Conservation (phyloP, 2,113 vertebrate genomes). For the Arizona elegans region DNA sequence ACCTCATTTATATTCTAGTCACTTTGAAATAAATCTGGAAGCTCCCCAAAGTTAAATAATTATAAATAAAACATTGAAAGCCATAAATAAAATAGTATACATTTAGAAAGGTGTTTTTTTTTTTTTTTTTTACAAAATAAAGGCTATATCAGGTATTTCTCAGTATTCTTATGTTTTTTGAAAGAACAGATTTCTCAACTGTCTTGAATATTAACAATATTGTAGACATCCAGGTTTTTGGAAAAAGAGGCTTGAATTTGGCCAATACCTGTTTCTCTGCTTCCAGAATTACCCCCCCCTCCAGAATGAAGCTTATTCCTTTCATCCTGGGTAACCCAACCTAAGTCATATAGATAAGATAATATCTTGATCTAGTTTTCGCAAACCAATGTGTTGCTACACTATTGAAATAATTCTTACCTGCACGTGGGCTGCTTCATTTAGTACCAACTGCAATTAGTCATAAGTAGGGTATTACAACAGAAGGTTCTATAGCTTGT, state of each 20-base stretch:
- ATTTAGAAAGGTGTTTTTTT: neutral
- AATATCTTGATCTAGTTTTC: neutral
- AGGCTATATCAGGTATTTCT: neutral
- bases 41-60: neutral
- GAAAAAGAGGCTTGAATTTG: neutral
- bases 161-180: neutral
- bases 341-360: neutral
- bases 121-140: neutral
- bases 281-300: rapidly evolving
- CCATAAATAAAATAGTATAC: neutral
- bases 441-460: neutral
- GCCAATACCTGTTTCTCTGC: neutral
- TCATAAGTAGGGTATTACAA: neutral
- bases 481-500: neutral
- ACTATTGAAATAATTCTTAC: neutral
- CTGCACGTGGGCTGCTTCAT: neutral
- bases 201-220: neutral
- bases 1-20: neutral
- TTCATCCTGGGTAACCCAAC: neutral
- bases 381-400: neutral
- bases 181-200: neutral
- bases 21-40: neutral
- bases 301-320: neutral
- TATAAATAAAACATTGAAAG: neutral
- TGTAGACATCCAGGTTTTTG: neutral